Base-by-base conservation (phyloP, 2,888 invertebrate species). In the Hirtodrosophila histrioides region DNA sequence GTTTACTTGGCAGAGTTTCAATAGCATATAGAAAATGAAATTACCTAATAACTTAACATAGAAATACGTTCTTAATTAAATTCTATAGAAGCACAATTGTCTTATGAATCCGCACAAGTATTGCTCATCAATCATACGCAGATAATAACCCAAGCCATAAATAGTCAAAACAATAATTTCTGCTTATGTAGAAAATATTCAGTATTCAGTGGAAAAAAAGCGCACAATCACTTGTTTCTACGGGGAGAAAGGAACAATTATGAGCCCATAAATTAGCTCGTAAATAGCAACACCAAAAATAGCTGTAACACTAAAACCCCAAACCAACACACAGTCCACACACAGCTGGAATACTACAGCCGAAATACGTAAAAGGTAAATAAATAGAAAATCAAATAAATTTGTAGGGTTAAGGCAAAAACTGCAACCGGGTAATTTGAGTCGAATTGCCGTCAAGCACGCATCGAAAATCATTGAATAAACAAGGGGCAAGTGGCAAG, bases 371-470 rank as follows among this genome's bases (percentile, higher is more conserved):
- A 33, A 31, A 62, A 65, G 72, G 68, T 70, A 80, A 84, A 81
- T 75, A 85, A 82, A 79, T 69, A 68, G 63, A 67, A 69, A 81
- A 76, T 71, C 45, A 62, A 66, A 71, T 71, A 67, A 41, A 67
- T 61, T 67, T 69, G 53, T 64, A 49, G 82, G 77, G 81, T 78
- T 80, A 66, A 53, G 70, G 63, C 40, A 73, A 66, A 31, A 54
- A 72, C 62, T 75, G 66, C 69, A 78, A 70, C 50, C 44, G 56
- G 55, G 76, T 76, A 84, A 85, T 81, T 81, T 70, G 68, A 81
- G 70, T 67, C 53, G 65, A 81, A 81, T 77, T 77, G 75, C 60
- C 69, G 40, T 12, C 41, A 27, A 53, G 50, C 81, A 82, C 81
- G 81, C 81, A 77, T 65, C 57, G 58, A 60, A 78, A 76, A 81